Conservation (phyloP, 2,797 vertebrate genomes). For the Characodon lateralis region DNA sequence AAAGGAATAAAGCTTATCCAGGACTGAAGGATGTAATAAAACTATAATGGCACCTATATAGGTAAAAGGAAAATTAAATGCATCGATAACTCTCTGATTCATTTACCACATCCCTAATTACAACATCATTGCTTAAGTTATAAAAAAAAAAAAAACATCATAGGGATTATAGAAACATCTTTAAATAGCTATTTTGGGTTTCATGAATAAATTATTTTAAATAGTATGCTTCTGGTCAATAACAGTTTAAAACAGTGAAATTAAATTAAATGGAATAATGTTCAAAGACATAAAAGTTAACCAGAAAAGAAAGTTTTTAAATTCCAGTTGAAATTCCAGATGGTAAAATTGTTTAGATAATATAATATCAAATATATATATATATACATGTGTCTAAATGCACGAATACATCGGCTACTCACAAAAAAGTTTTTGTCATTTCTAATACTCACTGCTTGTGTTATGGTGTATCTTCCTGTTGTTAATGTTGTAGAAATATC, state of each 20-base stretch:
- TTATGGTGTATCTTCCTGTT: constrained; percentile 3
- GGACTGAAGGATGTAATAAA: background rate
- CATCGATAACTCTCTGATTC: background rate
- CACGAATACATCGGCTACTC: background rate
- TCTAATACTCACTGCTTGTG: constrained; percentile 41
- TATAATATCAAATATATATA: background rate
- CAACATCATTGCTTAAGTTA: background rate
- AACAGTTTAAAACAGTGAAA: background rate
- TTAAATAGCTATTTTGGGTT: background rate
- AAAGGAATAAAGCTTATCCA: background rate
- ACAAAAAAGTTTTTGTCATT: background rate
- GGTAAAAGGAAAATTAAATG: too few species aligned
- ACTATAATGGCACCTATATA: too few species aligned
- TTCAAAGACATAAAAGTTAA: too few species aligned
- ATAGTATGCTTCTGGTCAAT: background rate
- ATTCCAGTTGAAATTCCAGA: background rate
- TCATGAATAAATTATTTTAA: background rate
- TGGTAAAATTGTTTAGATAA: background rate
- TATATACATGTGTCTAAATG: background rate
- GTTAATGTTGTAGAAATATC: background rate
- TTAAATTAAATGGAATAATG: background rate
- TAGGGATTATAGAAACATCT: background rate
- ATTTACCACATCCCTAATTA: background rate
- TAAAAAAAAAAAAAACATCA: too few species aligned
- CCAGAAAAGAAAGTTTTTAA: background rate